phyloP scores from a whole-genome alignment of 1,140 invertebrate species.

The Scaptomyza montana region DNA sequence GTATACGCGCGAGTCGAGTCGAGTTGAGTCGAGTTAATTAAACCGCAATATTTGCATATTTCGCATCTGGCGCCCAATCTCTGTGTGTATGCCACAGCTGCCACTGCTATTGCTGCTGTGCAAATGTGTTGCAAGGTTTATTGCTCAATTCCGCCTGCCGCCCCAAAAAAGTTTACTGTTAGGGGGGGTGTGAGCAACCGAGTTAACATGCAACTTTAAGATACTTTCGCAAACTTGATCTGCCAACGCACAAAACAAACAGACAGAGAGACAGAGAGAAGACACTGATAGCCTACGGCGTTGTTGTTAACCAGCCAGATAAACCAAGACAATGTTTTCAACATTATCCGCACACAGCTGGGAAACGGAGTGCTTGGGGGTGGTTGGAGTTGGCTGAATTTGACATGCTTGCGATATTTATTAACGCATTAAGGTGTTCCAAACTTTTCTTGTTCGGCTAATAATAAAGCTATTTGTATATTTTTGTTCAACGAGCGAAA shows the following conservation, averaged over 20 bases:
- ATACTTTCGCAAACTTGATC: slow-evolving; percentile 74
- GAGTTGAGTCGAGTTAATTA: slow-evolving; percentile 64
- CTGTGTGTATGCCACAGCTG: slow-evolving; percentile 4
- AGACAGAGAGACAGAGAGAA: background rate
- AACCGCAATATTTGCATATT: slow-evolving; percentile 81
- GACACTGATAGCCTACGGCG: slow-evolving; percentile 43
- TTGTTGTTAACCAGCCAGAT: slow-evolving; percentile 50
- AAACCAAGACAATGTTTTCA: slow-evolving; percentile 71
- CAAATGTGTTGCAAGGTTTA: slow-evolving; percentile 63
- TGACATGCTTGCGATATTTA: slow-evolving; percentile 74
- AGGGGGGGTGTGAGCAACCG: slow-evolving; percentile 40
- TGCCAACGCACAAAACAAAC: slow-evolving; percentile 24
- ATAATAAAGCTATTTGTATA: slow-evolving; percentile 55
- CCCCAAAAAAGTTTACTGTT: slow-evolving; percentile 57
- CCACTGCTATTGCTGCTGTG: slow-evolving; percentile 1
- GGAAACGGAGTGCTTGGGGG: background rate
- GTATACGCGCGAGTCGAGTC: slow-evolving; percentile 5
- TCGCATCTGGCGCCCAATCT: slow-evolving; percentile 45
- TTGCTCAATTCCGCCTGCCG: slow-evolving; percentile 69
- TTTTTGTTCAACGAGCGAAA: background rate
- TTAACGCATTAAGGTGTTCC: slow-evolving; percentile 48
- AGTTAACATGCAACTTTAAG: slow-evolving; percentile 78
- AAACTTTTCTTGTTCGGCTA: slow-evolving; percentile 41
- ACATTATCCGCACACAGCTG: slow-evolving; percentile 42
- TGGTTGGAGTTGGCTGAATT: background rate